A percentile compares a stretch with the other conserved stretches of the same genome.
Conservation (phyloP, 1,140 invertebrate genomes). For the Ceratina calcarata region DNA sequence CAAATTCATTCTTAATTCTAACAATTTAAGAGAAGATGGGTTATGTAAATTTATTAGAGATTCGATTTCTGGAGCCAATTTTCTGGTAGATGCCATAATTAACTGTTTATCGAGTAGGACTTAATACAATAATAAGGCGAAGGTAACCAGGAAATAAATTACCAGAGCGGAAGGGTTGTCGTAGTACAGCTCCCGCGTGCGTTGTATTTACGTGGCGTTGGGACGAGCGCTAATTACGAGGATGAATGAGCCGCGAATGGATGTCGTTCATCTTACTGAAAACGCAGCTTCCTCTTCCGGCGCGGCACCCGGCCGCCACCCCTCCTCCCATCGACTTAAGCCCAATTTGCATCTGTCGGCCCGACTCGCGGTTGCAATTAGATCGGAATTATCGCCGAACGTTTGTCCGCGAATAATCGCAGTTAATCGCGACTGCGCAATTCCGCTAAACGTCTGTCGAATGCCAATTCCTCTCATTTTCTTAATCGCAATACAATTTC, state of each 20-base stretch:
- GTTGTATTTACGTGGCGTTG: slow-evolving; percentile 55
- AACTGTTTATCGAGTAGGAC: slow-evolving; percentile 29
- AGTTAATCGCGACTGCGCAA: slow-evolving; percentile 34
- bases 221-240: slow-evolving; percentile 60
- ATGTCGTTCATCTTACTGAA: slow-evolving; percentile 57
- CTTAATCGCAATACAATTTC: too few species aligned
- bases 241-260: slow-evolving; percentile 57
- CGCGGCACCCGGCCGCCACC: neutral
- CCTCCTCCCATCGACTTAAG: slow-evolving; percentile 41
- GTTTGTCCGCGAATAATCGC: slow-evolving; percentile 38
- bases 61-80: neutral
- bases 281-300: slow-evolving; percentile 55
- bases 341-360: slow-evolving; percentile 57
- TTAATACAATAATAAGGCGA: slow-evolving; percentile 58
- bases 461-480: too few species aligned
- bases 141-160: slow-evolving; percentile 49
- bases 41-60: too few species aligned
- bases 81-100: slow-evolving; percentile 33
- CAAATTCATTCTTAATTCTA: too few species aligned
- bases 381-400: slow-evolving; percentile 47
- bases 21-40: too few species aligned
- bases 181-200: slow-evolving; percentile 49
- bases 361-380: slow-evolving; percentile 45
- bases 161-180: slow-evolving; percentile 32
- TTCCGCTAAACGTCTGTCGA: too few species aligned